Evolutionary conservation across 2,888 invertebrate species (phyloP), one percentile per base, ranked within the genome.

Genomic region (Eristalis pertinax): DNA sequence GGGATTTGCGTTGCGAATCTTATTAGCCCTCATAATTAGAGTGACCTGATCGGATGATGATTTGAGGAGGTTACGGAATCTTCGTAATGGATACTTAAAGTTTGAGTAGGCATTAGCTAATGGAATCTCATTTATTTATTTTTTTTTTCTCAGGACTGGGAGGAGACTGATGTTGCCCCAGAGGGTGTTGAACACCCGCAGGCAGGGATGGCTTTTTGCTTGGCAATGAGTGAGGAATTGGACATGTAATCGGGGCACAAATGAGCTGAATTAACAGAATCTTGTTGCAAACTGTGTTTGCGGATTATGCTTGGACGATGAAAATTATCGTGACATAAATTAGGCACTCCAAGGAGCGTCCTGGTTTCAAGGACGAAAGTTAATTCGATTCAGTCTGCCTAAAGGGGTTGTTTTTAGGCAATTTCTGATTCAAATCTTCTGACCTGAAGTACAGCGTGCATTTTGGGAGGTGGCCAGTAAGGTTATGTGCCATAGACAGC

Each of bases 21-120:
- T 41, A 73, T 73, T 63, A 58, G 32, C 50, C 43, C 32, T 63
- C 19, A 63, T 73, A 63, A 63, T 73, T 32, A 50, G 35, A 73
- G 43, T 29, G 63, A 73, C 50, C 43, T 73, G 32, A 73, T 73
- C 35, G 73, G 22, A 32, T 63, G 43, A 43, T 73, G 63, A 43
- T 73, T 43, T 26, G 32, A 32, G 32, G 19, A 41, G 62, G 58
- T n/a, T 50, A 50, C 19, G 50, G 19, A 50, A 50, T 50, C 50
- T 19, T 50, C 19, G 50, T 19, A 50, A 50, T 50, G 50, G 50
- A 50, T 19, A 50, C 50, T 50, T 50, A 8, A 50, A 50, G 50
- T 50, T 50, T n/a, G 50, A 50, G 50, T 19, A 50, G 50, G 50
- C 50, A 19, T 50, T 50, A 50, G 50, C 50, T 50, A 50, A 50